Conservation (phyloP, 2,113 vertebrate species). For the Bagarius yarrelli region DNA sequence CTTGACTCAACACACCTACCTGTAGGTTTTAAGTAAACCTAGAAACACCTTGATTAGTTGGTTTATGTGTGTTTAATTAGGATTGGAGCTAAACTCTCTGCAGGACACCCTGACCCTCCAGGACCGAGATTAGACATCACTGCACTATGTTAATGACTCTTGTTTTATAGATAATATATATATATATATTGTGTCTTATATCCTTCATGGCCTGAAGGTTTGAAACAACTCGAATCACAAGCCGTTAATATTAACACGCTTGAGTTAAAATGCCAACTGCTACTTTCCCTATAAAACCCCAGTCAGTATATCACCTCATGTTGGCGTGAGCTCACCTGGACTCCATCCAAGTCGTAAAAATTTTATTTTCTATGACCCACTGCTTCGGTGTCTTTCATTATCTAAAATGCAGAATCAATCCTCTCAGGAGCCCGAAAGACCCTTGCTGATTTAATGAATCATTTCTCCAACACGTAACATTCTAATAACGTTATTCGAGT, state of each 20-base stretch:
- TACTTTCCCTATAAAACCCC: background rate
- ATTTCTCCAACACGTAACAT: background rate
- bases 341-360: background rate
- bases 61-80: no score
- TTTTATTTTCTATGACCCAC: slow-evolving; percentile 1
- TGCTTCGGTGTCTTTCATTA: slow-evolving; percentile 2
- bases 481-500: background rate
- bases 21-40: no score
- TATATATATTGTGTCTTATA: background rate
- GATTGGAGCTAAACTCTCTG: no score
- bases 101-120: no score
- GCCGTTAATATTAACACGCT: background rate
- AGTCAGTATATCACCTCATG: background rate
- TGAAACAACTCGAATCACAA: background rate
- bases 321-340: background rate
- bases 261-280: background rate
- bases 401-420: background rate
- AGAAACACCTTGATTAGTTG: no score
- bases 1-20: no score
- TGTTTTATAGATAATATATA: no score
- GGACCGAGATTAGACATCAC: no score
- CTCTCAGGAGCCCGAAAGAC: background rate
- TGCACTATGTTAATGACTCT: background rate
- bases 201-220: background rate
- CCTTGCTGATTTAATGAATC: slow-evolving; percentile 37